Conservation (phyloP, 2,113 vertebrate genomes). For the Antigone vipio region DNA sequence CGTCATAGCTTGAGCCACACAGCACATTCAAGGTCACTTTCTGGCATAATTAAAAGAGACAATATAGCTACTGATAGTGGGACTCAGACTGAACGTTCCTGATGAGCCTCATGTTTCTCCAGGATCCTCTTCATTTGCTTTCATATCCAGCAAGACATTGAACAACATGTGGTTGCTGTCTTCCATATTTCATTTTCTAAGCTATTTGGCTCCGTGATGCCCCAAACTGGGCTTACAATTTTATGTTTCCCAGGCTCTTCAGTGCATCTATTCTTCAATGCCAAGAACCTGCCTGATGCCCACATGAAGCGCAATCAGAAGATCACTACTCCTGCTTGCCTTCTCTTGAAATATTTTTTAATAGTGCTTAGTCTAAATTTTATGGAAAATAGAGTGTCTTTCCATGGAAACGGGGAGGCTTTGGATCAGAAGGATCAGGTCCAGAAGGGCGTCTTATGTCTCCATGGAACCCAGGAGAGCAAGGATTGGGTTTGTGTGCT, state of each 20-base stretch:
- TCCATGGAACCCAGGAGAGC: neutral
- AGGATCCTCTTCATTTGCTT: neutral
- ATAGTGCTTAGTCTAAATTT: neutral
- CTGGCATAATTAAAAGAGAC: neutral
- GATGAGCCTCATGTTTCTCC: neutral
- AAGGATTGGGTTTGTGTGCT: accelerated
- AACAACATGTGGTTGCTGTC: neutral
- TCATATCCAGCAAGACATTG: neutral
- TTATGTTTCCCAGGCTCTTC: neutral
- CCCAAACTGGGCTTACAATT: neutral
- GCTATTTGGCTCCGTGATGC: neutral
- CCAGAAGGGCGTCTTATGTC: neutral
- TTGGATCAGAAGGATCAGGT: neutral
- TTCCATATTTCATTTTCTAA: neutral
- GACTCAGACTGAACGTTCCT: neutral
- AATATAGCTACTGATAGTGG: neutral
- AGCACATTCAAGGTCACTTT: neutral
- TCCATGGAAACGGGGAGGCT: neutral
- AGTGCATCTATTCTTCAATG: neutral
- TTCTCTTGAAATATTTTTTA: neutral
- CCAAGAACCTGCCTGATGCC: neutral
- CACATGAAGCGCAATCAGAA: neutral
- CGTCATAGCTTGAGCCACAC: neutral
- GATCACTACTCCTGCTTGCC: neutral
- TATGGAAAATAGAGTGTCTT: neutral